Evolutionary conservation across 2,888 invertebrate species (phyloP).

Genomic region (Ichneumoninae sp.): DNA sequence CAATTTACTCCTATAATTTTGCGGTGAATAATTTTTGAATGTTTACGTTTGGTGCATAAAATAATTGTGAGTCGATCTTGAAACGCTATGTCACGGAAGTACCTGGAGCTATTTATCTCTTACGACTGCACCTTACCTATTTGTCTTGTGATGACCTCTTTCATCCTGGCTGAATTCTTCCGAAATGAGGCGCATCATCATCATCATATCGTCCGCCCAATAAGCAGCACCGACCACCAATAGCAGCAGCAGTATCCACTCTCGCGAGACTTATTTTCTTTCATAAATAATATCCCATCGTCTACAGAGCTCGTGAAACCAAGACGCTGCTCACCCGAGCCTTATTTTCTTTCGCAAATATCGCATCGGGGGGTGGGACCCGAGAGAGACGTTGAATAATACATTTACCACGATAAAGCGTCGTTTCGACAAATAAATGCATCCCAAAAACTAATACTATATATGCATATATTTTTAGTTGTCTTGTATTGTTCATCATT

Average conservation of each 20-base stretch:
- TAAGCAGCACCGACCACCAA: neutral
- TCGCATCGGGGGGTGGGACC: neutral
- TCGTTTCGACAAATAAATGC: conserved; percentile 22
- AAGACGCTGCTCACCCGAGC: conserved; percentile 5
- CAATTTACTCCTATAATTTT: neutral
- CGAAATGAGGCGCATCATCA: conserved; percentile 32
- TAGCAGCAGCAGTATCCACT: conserved; percentile 16
- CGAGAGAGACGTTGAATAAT: conserved; percentile 47
- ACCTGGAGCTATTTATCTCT: neutral
- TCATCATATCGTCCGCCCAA: conserved; percentile 18
- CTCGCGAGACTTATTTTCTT: conserved; percentile 45
- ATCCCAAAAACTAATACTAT: conserved; percentile 10
- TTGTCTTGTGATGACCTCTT: conserved; percentile 28
- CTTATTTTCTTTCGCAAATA: conserved; percentile 54
- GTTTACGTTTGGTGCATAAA: neutral
- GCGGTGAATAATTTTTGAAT: neutral
- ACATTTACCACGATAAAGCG: conserved; percentile 25
- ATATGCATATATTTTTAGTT: conserved; percentile 9
- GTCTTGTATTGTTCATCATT: conserved; percentile 8
- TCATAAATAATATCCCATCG: conserved; percentile 52
- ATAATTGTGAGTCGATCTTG: neutral
- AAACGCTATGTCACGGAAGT: neutral
- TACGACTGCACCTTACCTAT: conserved; percentile 29
- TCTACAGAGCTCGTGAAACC: conserved; percentile 2
- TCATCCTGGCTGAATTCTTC: conserved; percentile 32